Evolutionary conservation across 1,140 invertebrate genomes (phyloP).

Genomic region (Anadara kagoshimensis): DNA sequence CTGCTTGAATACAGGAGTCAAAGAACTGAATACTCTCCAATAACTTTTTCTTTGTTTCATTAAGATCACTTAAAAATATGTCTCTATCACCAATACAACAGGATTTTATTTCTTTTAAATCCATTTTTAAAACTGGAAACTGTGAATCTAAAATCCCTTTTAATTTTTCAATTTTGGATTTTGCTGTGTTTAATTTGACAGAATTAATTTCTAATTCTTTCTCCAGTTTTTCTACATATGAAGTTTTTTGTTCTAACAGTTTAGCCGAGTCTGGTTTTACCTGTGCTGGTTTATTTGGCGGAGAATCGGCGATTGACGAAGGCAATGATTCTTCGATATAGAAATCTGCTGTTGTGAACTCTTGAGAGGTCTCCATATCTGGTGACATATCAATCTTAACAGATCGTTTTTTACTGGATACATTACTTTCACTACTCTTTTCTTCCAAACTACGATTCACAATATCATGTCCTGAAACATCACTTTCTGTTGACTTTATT

Average conservation of each 20-base stretch:
- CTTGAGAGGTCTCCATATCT: conserved; percentile 71
- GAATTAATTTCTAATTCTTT: conserved; percentile 1
- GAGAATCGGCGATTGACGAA: conserved; percentile 72
- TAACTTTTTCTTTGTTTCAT: conserved; percentile 17
- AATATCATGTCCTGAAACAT: conserved; percentile 19
- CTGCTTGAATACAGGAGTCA: conserved; percentile 13
- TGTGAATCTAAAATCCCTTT: conserved; percentile 30
- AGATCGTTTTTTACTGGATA: conserved; percentile 22
- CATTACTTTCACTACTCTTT: conserved; percentile 30
- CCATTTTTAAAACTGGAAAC: conserved; percentile 30
- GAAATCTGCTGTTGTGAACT: conserved; percentile 87
- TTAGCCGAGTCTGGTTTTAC: conserved; percentile 23
- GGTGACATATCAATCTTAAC: conserved; percentile 48
- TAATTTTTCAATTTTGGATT: conserved; percentile 13
- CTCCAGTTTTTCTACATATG: conserved; percentile 32
- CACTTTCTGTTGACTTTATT: conserved; percentile 51
- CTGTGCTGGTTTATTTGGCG: conserved; percentile 51
- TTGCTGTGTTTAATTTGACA: conserved; percentile 10
- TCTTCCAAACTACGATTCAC: conserved; percentile 10
- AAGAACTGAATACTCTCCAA: conserved; percentile 8
- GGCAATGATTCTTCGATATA: conserved; percentile 88
- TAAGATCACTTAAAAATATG: conserved; percentile 7
- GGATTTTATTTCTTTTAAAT: conserved; percentile 27
- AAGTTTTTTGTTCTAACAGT: conserved; percentile 5
- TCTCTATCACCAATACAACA: conserved; percentile 4